A percentile compares a stretch with the other conserved stretches of the same genome.
Conservation (phyloP, 2,888 invertebrate genomes). For the Byasa hedistus region DNA sequence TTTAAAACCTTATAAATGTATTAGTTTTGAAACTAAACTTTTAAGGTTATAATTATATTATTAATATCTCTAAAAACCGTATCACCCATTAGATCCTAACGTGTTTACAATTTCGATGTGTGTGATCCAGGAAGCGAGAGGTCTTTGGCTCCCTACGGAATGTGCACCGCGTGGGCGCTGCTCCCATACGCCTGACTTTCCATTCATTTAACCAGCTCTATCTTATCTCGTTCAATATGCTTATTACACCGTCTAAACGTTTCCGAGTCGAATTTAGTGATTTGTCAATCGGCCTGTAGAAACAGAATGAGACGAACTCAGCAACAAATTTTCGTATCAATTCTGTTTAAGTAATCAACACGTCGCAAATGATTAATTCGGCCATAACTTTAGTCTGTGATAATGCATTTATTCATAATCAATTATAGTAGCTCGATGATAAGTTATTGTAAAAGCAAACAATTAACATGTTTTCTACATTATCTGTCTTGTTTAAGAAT, state of each 20-base stretch:
- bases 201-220: conserved; percentile 77
- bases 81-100: conserved; percentile 30
- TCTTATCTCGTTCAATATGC: conserved; percentile 73
- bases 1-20: too few relatives aligned
- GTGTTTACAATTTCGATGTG: conserved; percentile 47
- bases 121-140: conserved; percentile 72
- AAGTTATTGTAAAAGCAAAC: conserved; percentile 14
- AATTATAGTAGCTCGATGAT: conserved; percentile 6
- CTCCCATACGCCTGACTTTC: conserved; percentile 69
- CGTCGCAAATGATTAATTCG: not conserved
- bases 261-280: conserved; percentile 40
- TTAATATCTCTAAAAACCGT: conserved; percentile 24
- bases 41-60: not conserved
- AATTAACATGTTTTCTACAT: conserved; percentile 17
- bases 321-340: conserved; percentile 2
- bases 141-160: conserved; percentile 77
- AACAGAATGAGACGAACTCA: not conserved
- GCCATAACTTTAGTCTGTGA: not conserved
- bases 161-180: conserved; percentile 63
- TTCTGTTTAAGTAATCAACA: not conserved
- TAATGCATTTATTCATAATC: conserved; percentile 5
- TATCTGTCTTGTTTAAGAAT: conserved; percentile 20
- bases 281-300: conserved; percentile 17
- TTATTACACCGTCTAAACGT: conserved; percentile 61
- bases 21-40: not conserved